Evolutionary conservation across 2,113 vertebrate species (phyloP).

Genomic region (Phaethornis superciliosus): DNA sequence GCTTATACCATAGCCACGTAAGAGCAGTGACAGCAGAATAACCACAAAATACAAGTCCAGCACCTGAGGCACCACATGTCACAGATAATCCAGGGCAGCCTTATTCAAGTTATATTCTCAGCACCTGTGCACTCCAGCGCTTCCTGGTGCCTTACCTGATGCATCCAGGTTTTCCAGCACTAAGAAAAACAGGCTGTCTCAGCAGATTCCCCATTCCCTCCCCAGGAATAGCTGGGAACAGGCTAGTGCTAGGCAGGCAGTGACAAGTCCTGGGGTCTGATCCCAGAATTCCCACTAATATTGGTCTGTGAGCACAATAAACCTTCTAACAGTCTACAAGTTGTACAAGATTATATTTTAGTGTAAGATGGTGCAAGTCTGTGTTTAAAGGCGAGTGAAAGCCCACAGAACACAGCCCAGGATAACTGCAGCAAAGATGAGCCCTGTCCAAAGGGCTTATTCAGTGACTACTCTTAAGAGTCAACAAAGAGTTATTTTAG

Average conservation of each 20-base stretch:
- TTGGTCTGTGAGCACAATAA: background rate
- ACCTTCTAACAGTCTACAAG: rapidly evolving
- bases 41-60: background rate
- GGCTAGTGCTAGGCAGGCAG: background rate
- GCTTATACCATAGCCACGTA: no score
- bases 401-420: background rate
- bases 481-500: background rate
- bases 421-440: background rate
- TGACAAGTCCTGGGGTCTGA: rapidly evolving
- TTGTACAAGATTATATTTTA: background rate
- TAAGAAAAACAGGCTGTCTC: background rate
- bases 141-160: background rate
- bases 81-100: rapidly evolving
- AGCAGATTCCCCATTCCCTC: background rate
- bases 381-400: background rate
- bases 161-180: background rate
- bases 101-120: background rate
- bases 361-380: background rate
- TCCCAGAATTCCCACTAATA: background rate
- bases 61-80: background rate
- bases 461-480: background rate
- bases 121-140: background rate
- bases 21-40: background rate
- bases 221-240: background rate
- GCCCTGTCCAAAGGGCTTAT: background rate